These are phyloP conservation scores for Probaryconus sp. DNA, from an alignment of 1,140 invertebrate genomes.

Conservation along the genomic window DNA sequence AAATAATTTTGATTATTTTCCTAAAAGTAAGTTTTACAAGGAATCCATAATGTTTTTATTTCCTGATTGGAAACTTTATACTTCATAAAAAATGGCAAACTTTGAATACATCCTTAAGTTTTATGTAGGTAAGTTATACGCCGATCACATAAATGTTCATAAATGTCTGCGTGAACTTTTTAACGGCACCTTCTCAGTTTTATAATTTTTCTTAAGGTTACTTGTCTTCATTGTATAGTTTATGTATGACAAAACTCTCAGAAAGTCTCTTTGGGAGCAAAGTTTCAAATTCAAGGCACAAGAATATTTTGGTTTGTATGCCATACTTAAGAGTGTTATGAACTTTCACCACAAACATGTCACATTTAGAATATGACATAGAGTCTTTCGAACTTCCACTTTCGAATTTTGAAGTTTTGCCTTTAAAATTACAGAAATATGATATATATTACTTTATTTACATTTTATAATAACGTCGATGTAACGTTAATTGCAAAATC, in stretches of 20 bases:
- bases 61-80: too few relatives aligned
- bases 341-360: conserved; percentile 56
- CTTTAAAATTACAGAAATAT: conserved; percentile 12
- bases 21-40: too few relatives aligned
- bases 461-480: too few relatives aligned
- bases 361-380: conserved; percentile 49
- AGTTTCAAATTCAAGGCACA: conserved; percentile 47
- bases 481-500: too few relatives aligned
- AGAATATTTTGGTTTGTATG: conserved; percentile 46
- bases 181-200: conserved; percentile 1
- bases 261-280: conserved; percentile 33
- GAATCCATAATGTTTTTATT: too few relatives aligned
- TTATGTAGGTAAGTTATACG: conserved; percentile 11
- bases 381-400: conserved; percentile 29
- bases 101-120: conserved; percentile 12
- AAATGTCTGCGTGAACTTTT: conserved; percentile 22
- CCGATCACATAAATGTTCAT: conserved; percentile 25
- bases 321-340: conserved; percentile 45
- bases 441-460: neutral
- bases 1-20: neutral
- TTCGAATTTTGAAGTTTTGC: conserved; percentile 10
- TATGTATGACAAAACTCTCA: conserved; percentile 40
- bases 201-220: conserved; percentile 41
- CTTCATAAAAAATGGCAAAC: conserved; percentile 8
- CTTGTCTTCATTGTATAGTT: conserved; percentile 44